Evolutionary conservation across 1,140 invertebrate species (phyloP).

Genomic region (Hyphantria cunea): DNA sequence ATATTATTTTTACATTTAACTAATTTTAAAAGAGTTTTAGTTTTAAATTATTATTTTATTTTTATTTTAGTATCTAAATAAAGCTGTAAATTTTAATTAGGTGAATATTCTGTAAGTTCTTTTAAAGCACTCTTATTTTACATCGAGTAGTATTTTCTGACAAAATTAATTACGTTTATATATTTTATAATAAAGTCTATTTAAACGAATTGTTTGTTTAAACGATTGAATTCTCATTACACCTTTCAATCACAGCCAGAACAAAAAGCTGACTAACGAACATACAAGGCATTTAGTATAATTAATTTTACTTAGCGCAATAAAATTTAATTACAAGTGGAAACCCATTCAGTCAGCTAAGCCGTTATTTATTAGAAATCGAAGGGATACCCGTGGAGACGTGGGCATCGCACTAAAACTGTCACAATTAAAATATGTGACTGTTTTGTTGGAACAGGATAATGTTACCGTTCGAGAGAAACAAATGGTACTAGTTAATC

Average conservation of each 20-base stretch:
- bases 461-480: neutral
- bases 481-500: neutral
- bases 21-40: too few species aligned
- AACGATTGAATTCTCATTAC: too few species aligned
- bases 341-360: conserved; percentile 42
- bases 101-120: too few species aligned
- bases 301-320: conserved; percentile 61
- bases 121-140: too few species aligned
- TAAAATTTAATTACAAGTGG: conserved; percentile 64
- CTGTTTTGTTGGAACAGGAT: conserved; percentile 29
- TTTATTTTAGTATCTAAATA: too few species aligned
- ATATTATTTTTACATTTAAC: too few species aligned
- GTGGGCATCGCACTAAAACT: conserved; percentile 36
- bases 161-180: too few species aligned
- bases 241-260: neutral
- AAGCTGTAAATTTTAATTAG: too few species aligned
- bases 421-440: conserved; percentile 45
- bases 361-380: conserved; percentile 57
- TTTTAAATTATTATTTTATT: too few species aligned
- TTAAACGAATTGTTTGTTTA: too few species aligned
- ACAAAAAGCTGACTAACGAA: neutral
- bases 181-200: too few species aligned
- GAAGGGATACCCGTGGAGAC: conserved; percentile 19
- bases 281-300: conserved; percentile 41
- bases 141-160: too few species aligned